These are phyloP conservation scores for Bombyx mori DNA, from an alignment of 1,140 invertebrate species.

Conservation along the genomic window ASM3026992v2 NC_085130.1:1537501-1538000, in stretches of 20 bases:
- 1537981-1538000: too few species aligned
- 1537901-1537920: too few species aligned
- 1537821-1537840: slow-evolving; percentile 94
- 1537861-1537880: slow-evolving; percentile 1
- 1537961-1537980: too few species aligned
- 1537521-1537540: not conserved
- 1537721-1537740: slow-evolving; percentile 67
- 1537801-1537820: slow-evolving; percentile 96
- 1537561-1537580: too few species aligned
- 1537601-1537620: not conserved
- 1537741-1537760: slow-evolving; percentile 97
- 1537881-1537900: not conserved
- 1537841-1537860: slow-evolving; percentile 60
- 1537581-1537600: not conserved
- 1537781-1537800: slow-evolving; percentile 95
- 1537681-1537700: too few species aligned
- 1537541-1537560: not conserved
- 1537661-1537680: too few species aligned
- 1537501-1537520: not conserved
- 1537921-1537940: too few species aligned
- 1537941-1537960: too few species aligned
- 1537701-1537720: too few species aligned
- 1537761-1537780: slow-evolving; percentile 99
- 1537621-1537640: too few species aligned
- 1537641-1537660: too few species aligned